Percentiles rank a stretch among this genome's conserved stretches.
Evolutionary conservation across 2,888 invertebrate genomes (phyloP).

Genomic region (Hirtodrosophila confusa): DNA sequence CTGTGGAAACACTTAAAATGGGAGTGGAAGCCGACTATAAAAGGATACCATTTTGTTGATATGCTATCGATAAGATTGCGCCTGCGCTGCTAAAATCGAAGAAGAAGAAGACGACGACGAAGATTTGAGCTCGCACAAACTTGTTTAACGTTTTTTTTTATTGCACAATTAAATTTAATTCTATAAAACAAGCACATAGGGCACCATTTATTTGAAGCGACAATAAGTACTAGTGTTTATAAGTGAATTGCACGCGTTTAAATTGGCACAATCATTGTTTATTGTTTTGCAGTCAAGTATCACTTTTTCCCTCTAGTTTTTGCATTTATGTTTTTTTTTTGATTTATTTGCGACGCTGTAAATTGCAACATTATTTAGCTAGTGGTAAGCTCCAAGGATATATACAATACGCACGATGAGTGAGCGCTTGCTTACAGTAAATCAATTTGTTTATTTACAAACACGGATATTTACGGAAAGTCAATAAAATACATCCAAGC

Average conservation of each 20-base stretch:
- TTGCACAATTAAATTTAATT: constrained; percentile 59
- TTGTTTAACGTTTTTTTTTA: constrained; percentile 72
- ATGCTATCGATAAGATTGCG: constrained; percentile 36
- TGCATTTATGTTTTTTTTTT: constrained; percentile 38
- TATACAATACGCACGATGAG: neutral
- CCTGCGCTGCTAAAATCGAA: constrained; percentile 27
- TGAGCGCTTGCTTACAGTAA: neutral
- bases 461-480: constrained; percentile 2
- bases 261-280: constrained; percentile 47
- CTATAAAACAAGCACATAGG: constrained; percentile 43
- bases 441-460: constrained; percentile 8
- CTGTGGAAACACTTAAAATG: too few relatives aligned
- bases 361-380: constrained; percentile 2
- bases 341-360: constrained; percentile 23
- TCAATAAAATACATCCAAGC: constrained; percentile 3
- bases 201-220: constrained; percentile 38
- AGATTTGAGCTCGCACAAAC: constrained; percentile 48
- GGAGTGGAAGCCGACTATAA: too few relatives aligned
- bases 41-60: constrained; percentile 1
- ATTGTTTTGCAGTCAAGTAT: constrained; percentile 51
- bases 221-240: constrained; percentile 52
- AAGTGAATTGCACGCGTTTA: constrained; percentile 46
- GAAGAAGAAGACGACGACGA: constrained; percentile 33
- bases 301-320: constrained; percentile 3
- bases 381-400: constrained; percentile 8